A percentile compares a stretch with the other conserved stretches of the same genome.
Conservation (phyloP, 2,888 invertebrate species). For the Himalopsyche anomala region DNA sequence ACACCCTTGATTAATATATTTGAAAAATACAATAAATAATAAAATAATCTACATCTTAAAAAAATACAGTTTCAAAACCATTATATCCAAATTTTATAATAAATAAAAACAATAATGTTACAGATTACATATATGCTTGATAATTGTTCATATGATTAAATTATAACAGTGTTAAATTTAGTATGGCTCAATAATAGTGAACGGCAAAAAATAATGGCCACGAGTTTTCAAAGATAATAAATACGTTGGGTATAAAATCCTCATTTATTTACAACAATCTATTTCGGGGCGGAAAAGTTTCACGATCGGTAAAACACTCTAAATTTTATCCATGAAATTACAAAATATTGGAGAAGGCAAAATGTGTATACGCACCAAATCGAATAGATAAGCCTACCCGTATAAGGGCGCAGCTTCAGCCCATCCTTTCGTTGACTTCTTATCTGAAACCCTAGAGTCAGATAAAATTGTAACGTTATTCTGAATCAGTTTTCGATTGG, state of each 20-base stretch:
- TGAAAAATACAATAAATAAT: no score
- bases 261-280: background rate
- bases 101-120: no score
- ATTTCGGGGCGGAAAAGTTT: background rate
- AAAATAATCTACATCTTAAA: no score
- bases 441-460: conserved; percentile 52
- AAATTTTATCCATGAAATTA: conserved; percentile 42
- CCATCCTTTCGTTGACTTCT: conserved; percentile 49
- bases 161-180: no score
- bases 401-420: conserved; percentile 53
- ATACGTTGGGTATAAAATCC: no score
- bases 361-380: conserved; percentile 44
- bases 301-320: conserved; percentile 37
- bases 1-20: no score
- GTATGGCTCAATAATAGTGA: no score
- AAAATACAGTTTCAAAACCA: no score
- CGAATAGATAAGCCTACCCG: conserved; percentile 58
- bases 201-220: no score
- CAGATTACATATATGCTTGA: no score
- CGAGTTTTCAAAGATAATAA: background rate
- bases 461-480: conserved; percentile 40
- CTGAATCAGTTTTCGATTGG: conserved; percentile 18
- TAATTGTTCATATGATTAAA: no score
- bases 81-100: no score
- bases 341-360: conserved; percentile 21